Percentiles rank a stretch among this genome's conserved stretches.
These are phyloP conservation scores for Zaprionus taronus DNA, from an alignment of 1,140 invertebrate species.

Conservation along the genomic window DNA sequence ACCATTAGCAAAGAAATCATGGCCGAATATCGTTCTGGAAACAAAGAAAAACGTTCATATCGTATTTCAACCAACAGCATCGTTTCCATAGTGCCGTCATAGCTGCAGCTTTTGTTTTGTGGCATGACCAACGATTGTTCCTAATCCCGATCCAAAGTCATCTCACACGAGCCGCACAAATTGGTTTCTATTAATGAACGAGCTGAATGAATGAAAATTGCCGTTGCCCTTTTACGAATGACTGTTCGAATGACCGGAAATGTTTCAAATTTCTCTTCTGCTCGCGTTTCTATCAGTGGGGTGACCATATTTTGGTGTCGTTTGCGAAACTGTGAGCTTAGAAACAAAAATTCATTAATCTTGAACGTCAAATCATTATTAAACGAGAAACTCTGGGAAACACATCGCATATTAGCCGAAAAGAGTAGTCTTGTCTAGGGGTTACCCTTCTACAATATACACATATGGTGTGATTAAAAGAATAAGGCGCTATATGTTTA, in stretches of 20 bases:
- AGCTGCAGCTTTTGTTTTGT: neutral
- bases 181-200: slow-evolving; percentile 75
- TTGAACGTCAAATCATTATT: slow-evolving; percentile 47
- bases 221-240: slow-evolving; percentile 23
- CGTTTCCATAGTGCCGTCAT: neutral
- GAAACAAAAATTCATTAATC: slow-evolving; percentile 73
- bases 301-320: slow-evolving; percentile 37
- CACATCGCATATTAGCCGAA: neutral
- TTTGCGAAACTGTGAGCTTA: slow-evolving; percentile 61
- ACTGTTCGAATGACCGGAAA: slow-evolving; percentile 55
- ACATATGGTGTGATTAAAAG: no score
- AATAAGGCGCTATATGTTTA: neutral
- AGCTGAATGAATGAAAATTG: slow-evolving; percentile 55
- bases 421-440: neutral
- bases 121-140: slow-evolving; percentile 36
- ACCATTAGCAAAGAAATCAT: neutral
- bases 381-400: slow-evolving; percentile 54
- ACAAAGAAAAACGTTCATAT: neutral
- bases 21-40: neutral
- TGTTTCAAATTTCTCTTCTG: slow-evolving; percentile 70
- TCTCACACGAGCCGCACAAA: slow-evolving; percentile 44
- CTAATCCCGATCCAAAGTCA: slow-evolving; percentile 26
- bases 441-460: neutral
- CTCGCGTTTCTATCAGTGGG: neutral
- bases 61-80: neutral